Evolutionary conservation across 2,113 vertebrate species (phyloP), one percentile per base, ranked within the genome.

Genomic region (Syngnathoides biaculeatus): DNA sequence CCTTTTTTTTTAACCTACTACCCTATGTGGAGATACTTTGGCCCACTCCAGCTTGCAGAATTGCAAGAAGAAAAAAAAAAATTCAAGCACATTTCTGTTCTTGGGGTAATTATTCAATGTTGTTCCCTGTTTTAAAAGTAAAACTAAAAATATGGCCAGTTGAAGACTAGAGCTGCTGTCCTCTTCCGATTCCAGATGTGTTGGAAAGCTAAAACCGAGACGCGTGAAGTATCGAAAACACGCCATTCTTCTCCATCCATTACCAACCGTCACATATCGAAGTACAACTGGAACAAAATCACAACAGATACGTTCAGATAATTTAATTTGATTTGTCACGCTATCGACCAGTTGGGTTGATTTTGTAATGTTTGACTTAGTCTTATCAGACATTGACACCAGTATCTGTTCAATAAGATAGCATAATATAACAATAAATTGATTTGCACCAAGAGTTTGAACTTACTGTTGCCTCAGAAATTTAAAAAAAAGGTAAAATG

Each of bases 181-280:
- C 30, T 35, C 30, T 35, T 35, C 4, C 3, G 3, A 35, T 35
- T 35, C 30, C 30, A 35, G 30, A n/a, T n/a, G 30, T 35, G 30
- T 35, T 35, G 30, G 4, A 35, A 35, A 35, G 30, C 30, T 35
- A 35, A 35, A 35, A 35, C 2, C 4, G 30, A 35, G 30, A 35
- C 4, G 30, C 30, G 30, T 35, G 30, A 35, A 35, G 30, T 35
- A 35, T 35, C 3, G 30, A 35, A 35, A 35, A 35, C 30, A 1
- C 4, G 30, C 2, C 1, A 35, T 35, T 35, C 6, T 6, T 35
- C 30, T 35, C 30, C 6, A 6, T 35, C 78, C 74, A 85, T 87
- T 84, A 84, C 73, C 65, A 74, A 84, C 73, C 65, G 73, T 64
- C 68, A 66, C 76, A 75, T n/a, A n/a, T n/a, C n/a, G n/a, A n/a